Percentiles rank a stretch among this genome's conserved stretches.
phyloP scores from a whole-genome alignment of 2,888 invertebrate species.

The Julus scandinavius region DNA sequence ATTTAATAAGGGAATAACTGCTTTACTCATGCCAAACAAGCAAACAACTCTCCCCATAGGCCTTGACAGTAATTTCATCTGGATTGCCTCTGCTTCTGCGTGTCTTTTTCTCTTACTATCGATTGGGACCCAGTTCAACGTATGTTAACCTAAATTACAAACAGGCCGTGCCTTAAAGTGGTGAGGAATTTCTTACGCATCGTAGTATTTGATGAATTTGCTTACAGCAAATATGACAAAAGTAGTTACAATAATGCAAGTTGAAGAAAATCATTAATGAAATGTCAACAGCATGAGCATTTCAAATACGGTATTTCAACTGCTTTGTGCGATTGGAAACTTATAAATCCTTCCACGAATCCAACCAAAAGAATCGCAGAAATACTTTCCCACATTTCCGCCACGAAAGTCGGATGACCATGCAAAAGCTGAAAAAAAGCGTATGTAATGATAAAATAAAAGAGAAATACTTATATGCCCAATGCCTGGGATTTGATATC shows the following conservation, averaged over 20 bases:
- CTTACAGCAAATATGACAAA: neutral
- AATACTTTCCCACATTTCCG: too few relatives aligned
- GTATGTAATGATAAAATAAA: neutral
- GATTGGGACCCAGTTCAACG: neutral
- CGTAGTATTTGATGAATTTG: neutral
- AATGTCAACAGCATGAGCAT: too few relatives aligned
- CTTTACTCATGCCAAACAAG: neutral
- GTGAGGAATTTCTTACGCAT: neutral
- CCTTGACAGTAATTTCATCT: neutral
- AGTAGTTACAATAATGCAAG: too few relatives aligned
- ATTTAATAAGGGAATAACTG: neutral
- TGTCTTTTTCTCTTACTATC: neutral
- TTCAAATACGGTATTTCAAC: too few relatives aligned
- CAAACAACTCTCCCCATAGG: neutral
- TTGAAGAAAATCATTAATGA: too few relatives aligned
- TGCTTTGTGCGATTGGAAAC: too few relatives aligned
- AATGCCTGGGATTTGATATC: neutral
- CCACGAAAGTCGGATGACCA: neutral
- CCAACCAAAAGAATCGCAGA: too few relatives aligned
- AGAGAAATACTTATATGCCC: neutral
- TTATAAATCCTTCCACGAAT: too few relatives aligned
- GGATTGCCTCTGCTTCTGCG: neutral
- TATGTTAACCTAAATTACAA: neutral
- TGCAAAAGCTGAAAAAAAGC: neutral
- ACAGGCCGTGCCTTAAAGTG: neutral